Evolutionary conservation across 2,113 vertebrate species (phyloP), one percentile per base, ranked within the genome.

Genomic region (Hypanus sabinus): DNA sequence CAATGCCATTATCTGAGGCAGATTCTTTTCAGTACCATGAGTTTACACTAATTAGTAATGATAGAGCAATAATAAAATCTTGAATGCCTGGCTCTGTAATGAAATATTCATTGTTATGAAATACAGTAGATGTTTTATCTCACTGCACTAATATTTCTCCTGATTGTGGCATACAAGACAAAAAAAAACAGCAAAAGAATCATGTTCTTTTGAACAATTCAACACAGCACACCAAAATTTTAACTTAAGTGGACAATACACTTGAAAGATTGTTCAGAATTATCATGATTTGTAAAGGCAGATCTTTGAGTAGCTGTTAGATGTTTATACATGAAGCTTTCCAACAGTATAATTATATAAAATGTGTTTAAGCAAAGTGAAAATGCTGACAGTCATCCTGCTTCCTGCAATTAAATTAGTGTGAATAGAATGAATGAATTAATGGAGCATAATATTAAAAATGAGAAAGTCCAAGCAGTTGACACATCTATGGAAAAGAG

Each of bases 21-120:
- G 46, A 94, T 11, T 18, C 0, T 16, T 57, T 62, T 36, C 4
- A 94, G 94, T 94, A 83, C 94, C 55, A 62, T 87, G n/a, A 68
- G 79, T n/a, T 94, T 94, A 33, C 94, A 94, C 94, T 94, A 94
- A 94, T 94, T 94, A 94, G 94, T 95, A 93, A 94, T 94, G 94
- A 94, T 95, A 95, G 94, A 73, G 94, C 94, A 94, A 95, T 95
- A 95, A 73, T 94, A 94, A 94, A 94, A 91, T 95, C 96, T 95
- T 95, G 95, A 46, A n/a, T 22, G 94, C 36, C 94, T 94, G 94
- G 94, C 95, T 94, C 95, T 95, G 94, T 46, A 62, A 95, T 94
- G 80, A 94, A 94, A 93, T 94, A 94, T 94, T 94, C 94, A 94
- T 95, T 79, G 79, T 94, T 94, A 94, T 95, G 95, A 94, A 94